These are phyloP conservation scores for Holotrichia oblita DNA, from an alignment of 1,140 invertebrate species.

Conservation along the genomic window DNA sequence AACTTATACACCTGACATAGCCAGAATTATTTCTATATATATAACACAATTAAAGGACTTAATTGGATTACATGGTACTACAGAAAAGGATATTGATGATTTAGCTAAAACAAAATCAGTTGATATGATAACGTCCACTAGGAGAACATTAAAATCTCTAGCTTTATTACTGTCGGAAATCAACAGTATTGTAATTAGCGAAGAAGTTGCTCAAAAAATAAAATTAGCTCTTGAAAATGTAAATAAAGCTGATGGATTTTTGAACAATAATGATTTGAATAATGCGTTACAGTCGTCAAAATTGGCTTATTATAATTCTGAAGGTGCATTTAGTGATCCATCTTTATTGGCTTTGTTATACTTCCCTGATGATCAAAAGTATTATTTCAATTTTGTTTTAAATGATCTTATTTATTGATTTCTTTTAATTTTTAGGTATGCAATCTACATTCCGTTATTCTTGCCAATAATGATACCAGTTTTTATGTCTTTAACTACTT, in stretches of 20 bases:
- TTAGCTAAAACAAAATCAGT: constrained; percentile 54
- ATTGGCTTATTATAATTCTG: constrained; percentile 76
- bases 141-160: constrained; percentile 85
- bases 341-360: constrained; percentile 94
- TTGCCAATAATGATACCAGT: constrained; percentile 95
- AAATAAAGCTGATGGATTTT: constrained; percentile 64
- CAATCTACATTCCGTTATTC: constrained; percentile 97
- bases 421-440: constrained; percentile 76
- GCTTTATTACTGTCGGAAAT: constrained; percentile 89
- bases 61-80: constrained; percentile 69
- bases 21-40: constrained; percentile 79
- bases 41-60: constrained; percentile 80
- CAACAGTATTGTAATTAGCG: constrained; percentile 94
- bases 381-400: constrained; percentile 57
- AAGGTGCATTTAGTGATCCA: constrained; percentile 85
- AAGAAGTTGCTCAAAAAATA: constrained; percentile 84
- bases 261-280: constrained; percentile 67
- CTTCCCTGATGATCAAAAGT: constrained; percentile 99
- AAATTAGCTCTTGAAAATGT: constrained; percentile 74
- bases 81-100: constrained; percentile 45
- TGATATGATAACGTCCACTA: constrained; percentile 72
- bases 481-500: constrained; percentile 74
- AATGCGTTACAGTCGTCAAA: constrained; percentile 72
- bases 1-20: constrained; percentile 64
- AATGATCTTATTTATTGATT: background rate